Conservation (phyloP, 2,113 vertebrate genomes). For the Zosterops japonicus region DNA sequence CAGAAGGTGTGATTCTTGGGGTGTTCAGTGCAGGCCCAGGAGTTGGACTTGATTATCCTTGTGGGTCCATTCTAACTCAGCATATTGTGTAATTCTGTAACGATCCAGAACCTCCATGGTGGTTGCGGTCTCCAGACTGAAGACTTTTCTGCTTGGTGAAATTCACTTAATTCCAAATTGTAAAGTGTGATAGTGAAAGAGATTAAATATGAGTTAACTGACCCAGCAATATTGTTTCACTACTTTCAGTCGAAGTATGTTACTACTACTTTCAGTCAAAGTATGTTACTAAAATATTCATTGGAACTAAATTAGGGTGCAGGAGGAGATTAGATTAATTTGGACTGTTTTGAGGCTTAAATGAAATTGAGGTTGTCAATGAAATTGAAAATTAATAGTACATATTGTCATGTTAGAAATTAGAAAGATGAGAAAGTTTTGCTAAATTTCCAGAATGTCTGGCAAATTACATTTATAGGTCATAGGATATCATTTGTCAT, state of each 20-base stretch:
- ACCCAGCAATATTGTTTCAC: background rate
- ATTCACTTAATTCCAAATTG: background rate
- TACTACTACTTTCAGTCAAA: background rate
- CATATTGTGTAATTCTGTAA: background rate
- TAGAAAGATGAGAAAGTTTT: background rate
- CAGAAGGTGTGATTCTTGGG: background rate
- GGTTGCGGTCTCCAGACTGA: accelerated
- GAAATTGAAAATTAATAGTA: slow-evolving; percentile 12
- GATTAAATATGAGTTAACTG: background rate
- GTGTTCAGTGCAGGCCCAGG: background rate
- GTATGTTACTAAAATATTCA: background rate
- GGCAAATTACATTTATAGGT: background rate
- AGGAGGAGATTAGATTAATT: background rate
- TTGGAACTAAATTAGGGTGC: background rate
- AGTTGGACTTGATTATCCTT: background rate
- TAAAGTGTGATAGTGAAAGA: background rate
- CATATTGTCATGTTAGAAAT: background rate
- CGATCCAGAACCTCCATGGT: background rate
- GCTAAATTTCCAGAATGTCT: background rate
- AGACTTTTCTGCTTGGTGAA: background rate
- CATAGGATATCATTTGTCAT: slow-evolving; percentile 6
- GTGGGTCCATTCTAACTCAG: background rate
- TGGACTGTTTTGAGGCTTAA: background rate
- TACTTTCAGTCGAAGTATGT: background rate
- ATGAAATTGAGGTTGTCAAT: background rate